Base-by-base conservation (phyloP, 2,888 invertebrate species). In the Eilema depressum region DNA sequence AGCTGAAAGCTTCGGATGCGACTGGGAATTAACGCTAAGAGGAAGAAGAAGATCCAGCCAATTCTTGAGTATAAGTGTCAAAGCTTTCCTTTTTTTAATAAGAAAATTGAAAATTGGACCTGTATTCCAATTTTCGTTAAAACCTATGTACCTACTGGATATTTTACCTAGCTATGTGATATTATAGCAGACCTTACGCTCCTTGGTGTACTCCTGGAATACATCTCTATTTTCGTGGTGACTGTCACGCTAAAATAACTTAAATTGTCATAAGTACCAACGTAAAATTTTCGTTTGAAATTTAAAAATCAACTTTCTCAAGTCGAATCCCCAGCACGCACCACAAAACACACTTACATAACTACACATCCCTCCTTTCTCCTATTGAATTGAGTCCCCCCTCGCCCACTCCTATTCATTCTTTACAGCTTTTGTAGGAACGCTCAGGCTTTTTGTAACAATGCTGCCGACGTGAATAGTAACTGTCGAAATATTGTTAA, bases 401-500 rank as follows among this genome's bases (percentile, higher is more conserved):
- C 80, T 87, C 89, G 85, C 90, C 89, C 90, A 86, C 90, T 89
- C 87, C 89, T 91, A 91, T 92, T 94, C 92, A 93, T 93, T 94
- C 93, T 92, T 93, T 90, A 89, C 89, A 90, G 91, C 92, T 92
- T 93, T 94, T 93, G 93, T 93, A 89, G 88, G 84, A 89, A 86
- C 89, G 90, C 89, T 88, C 87, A 89, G 88, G 90, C 91, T 94
- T 93, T 92, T 92, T 93, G 91, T 92, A 92, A 91, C 91, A 89
- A 90, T 89, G 85, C 89, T 85, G 84, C 80, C 86, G 82, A 80
- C 80, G 85, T 90, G 93, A 93, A 93, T 91, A 89, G 90, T 88
- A 90, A 90, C 92, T 92, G 91, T 90, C 93, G 92, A 92, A 93
- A 93, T 92, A 92, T 92, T 92, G 91, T 92, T 89, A 87, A 88